A percentile compares a stretch with the other conserved stretches of the same genome.
These are phyloP conservation scores for Felis chaus DNA, from an alignment of 2,113 vertebrate genomes.

Conservation along the genomic window DNA sequence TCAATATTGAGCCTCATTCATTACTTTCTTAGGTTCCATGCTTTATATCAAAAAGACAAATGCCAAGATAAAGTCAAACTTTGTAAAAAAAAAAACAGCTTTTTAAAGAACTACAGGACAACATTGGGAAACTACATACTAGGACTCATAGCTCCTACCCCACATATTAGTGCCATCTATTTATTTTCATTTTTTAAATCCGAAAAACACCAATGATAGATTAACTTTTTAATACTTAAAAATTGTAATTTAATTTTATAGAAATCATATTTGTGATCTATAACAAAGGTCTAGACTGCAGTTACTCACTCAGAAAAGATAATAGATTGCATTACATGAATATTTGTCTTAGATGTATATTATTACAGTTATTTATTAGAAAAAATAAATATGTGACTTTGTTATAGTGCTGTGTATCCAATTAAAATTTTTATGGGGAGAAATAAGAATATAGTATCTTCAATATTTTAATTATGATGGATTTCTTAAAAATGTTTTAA, in stretches of 20 bases:
- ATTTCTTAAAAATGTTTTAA: background rate
- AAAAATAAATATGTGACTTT: background rate
- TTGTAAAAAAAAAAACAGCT: background rate
- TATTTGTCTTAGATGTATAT: background rate
- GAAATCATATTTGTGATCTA: background rate
- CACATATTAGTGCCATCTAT: background rate
- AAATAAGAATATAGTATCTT: background rate
- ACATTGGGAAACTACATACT: background rate
- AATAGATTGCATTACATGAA: background rate
- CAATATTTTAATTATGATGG: background rate
- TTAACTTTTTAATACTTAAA: background rate
- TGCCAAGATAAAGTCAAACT: constrained; percentile 47
- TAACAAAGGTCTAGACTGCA: background rate
- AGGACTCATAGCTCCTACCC: background rate
- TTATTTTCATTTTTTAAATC: background rate
- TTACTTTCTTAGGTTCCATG: constrained; percentile 37
- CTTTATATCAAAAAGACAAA: constrained; percentile 68
- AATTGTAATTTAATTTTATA: background rate
- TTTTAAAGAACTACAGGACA: background rate
- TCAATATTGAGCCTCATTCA: constrained; percentile 30
- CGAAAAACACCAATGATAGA: background rate
- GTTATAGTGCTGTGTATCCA: background rate
- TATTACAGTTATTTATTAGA: background rate
- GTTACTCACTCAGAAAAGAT: background rate
- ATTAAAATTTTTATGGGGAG: background rate